phyloP scores from a whole-genome alignment of 1,140 invertebrate genomes.

The Parapsyche elsis region DNA sequence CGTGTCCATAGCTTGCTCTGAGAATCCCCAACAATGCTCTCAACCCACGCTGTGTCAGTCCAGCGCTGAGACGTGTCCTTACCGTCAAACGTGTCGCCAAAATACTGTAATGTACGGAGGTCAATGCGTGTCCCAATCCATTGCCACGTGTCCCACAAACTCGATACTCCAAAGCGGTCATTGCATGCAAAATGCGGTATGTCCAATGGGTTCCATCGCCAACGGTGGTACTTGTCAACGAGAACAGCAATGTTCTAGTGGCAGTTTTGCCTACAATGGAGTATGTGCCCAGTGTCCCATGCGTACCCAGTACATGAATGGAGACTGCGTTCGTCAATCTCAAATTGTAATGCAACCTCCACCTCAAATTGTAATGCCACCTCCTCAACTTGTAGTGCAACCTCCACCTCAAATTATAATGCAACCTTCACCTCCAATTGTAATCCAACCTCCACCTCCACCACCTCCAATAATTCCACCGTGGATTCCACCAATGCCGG shows the following conservation, averaged over 20 bases:
- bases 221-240: not conserved
- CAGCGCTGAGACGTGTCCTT: not conserved
- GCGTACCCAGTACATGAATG: not conserved
- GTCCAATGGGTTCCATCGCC: not conserved
- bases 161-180: not conserved
- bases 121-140: not conserved
- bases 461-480: not conserved
- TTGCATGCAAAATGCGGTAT: not conserved
- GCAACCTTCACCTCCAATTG: too few species aligned
- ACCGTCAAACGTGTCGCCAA: not conserved
- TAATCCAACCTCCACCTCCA: too few species aligned
- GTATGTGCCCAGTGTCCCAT: not conserved
- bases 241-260: not conserved
- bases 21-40: not conserved
- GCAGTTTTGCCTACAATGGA: not conserved
- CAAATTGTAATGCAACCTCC: not conserved
- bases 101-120: slow-evolving; percentile 6
- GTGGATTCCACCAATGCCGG: not conserved
- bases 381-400: too few species aligned
- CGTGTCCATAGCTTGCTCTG: not conserved
- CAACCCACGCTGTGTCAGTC: not conserved
- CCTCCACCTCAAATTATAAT: too few species aligned
- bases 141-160: not conserved
- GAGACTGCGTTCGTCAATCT: not conserved
- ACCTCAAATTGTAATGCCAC: not conserved